phyloP scores from a whole-genome alignment of 2,888 invertebrate species.

The Idaea biselata region DNA sequence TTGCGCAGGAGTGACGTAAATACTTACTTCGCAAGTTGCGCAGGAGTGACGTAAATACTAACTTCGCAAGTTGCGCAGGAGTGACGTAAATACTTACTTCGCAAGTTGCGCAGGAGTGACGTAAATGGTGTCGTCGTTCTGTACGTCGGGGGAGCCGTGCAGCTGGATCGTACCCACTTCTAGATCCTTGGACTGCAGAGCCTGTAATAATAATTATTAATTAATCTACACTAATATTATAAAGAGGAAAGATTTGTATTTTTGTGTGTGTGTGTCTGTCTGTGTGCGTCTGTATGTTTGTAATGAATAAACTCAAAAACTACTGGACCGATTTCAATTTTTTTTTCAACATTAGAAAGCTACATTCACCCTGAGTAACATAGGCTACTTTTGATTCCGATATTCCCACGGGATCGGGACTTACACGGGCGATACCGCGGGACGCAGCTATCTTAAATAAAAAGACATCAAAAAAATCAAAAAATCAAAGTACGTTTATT shows the following conservation, averaged over 20 bases:
- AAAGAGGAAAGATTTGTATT: not conserved
- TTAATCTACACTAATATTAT: slow-evolving; percentile 3
- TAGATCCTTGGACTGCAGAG: slow-evolving; percentile 45
- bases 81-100: slow-evolving; percentile 62
- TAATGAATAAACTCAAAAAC: too few relatives aligned
- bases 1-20: slow-evolving; percentile 63
- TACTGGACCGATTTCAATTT: slow-evolving; percentile 74
- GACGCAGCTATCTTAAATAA: too few relatives aligned
- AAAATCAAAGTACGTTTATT: too few relatives aligned
- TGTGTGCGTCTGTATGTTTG: not conserved
- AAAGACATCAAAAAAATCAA: too few relatives aligned
- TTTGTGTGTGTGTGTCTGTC: not conserved
- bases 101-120: slow-evolving; percentile 66
- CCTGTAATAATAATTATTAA: slow-evolving; percentile 36
- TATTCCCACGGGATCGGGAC: too few relatives aligned
- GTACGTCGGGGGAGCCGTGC: slow-evolving; percentile 40
- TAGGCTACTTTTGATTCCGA: too few relatives aligned
- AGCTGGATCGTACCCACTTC: slow-evolving; percentile 62
- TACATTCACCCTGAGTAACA: too few relatives aligned
- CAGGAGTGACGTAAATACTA: slow-evolving; percentile 62
- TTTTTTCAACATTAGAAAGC: too few relatives aligned
- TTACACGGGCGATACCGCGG: too few relatives aligned
- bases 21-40: slow-evolving; percentile 61
- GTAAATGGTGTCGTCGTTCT: slow-evolving; percentile 52
- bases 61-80: slow-evolving; percentile 63